Evolutionary conservation across 2,888 invertebrate genomes (phyloP).

Genomic region (Euzophera pinguis): DNA sequence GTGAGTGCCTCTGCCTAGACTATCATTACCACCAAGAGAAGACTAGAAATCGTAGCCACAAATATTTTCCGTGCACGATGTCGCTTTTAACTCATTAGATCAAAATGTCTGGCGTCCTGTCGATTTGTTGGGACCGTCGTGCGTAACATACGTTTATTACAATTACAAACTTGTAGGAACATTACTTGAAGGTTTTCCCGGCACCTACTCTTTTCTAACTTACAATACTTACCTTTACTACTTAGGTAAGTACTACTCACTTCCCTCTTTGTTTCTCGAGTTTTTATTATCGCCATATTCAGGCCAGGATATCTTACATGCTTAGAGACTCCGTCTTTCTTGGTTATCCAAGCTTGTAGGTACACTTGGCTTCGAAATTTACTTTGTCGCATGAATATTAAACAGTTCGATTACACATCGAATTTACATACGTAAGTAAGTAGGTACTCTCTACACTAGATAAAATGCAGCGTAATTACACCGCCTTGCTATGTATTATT

Average conservation of each 20-base stretch:
- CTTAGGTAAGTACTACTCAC: too few relatives aligned
- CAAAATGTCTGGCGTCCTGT: constrained; percentile 37
- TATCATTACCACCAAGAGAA: constrained; percentile 27
- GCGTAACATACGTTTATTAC: constrained; percentile 42
- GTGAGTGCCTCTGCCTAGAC: not conserved
- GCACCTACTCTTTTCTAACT: too few relatives aligned
- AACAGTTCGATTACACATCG: not conserved
- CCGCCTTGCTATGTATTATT: too few relatives aligned
- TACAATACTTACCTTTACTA: too few relatives aligned
- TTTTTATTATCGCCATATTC: too few relatives aligned
- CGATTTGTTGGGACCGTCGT: constrained; percentile 33
- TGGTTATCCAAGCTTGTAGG: constrained; percentile 27
- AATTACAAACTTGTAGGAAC: constrained; percentile 22
- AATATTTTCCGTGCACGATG: constrained; percentile 39
- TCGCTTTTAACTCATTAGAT: constrained; percentile 48
- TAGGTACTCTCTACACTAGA: constrained; percentile 2
- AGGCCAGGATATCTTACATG: too few relatives aligned
- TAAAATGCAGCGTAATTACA: not conserved
- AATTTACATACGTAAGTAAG: constrained; percentile 2
- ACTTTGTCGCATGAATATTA: too few relatives aligned
- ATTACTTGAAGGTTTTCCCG: not conserved
- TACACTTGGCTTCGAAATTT: not conserved
- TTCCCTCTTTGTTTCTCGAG: too few relatives aligned
- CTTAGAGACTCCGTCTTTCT: too few relatives aligned
- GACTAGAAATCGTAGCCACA: constrained; percentile 41